Percentiles rank a stretch among this genome's conserved stretches.
These are phyloP conservation scores for Lycocorax pyrrhopterus DNA, from an alignment of 2,113 vertebrate genomes.

Conservation along the genomic window DNA sequence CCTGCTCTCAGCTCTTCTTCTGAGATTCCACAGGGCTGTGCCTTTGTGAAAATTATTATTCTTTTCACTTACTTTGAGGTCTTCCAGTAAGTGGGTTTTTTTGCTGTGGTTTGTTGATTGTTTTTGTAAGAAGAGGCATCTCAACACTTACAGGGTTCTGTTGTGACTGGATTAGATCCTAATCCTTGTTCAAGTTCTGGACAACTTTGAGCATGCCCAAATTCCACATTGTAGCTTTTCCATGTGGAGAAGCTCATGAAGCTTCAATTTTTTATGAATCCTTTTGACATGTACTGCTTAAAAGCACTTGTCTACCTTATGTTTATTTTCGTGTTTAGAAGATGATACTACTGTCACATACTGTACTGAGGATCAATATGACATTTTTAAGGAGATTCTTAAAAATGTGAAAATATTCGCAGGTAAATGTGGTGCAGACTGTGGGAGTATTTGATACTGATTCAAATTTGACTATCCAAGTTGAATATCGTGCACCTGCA, in stretches of 20 bases:
- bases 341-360: neutral
- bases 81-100: neutral
- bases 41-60: neutral
- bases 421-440: neutral
- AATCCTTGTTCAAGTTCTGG: neutral
- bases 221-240: neutral
- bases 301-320: neutral
- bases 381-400: neutral
- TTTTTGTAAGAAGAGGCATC: neutral
- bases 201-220: neutral
- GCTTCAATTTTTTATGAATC: neutral
- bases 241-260: neutral
- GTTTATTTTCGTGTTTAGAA: neutral
- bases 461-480: neutral
- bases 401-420: neutral
- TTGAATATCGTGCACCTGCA: neutral
- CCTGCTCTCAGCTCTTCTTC: neutral
- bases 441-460: neutral
- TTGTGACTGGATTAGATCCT: neutral
- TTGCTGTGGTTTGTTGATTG: neutral
- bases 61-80: neutral
- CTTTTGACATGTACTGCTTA: neutral
- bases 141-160: neutral
- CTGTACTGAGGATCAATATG: neutral
- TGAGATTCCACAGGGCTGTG: neutral